Evolutionary conservation across 2,888 invertebrate genomes (phyloP), one percentile per base, ranked within the genome.

Genomic region (Apomyelois bistriatella): DNA sequence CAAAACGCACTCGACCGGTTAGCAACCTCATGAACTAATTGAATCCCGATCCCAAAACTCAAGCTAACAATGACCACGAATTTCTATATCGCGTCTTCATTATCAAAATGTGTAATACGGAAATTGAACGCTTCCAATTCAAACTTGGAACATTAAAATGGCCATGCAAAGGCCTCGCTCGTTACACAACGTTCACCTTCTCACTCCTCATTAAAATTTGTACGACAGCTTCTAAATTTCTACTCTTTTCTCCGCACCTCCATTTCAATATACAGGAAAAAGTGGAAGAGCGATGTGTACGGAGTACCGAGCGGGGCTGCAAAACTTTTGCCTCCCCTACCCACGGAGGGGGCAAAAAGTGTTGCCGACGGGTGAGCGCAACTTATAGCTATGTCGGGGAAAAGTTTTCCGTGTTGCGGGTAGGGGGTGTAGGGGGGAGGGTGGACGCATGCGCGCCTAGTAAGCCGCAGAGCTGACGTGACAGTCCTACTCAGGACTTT

Each of bases 381-480:
- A 78, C 74, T 80, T 89, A 85, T 90, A 89, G 84, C 84, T 90
- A 84, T 89, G 87, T 90, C 65, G 73, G 84, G 83, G 87, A 89
- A 90, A 90, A 90, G 89, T 90, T 90, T 90, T 89, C 86, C 90
- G 86, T 90, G 88, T 89, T 88, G 88, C 89, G 88, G 89, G 89
- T 67, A 69, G 84, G 71, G 78, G 77, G 70, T 55, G 56, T 68
- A 62, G 73, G 77, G 70, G 74, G 61, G 66, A 60, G 67, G 74
- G 74, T 61, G 66, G 72, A 62, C 89, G 89, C 89, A 84, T 87
- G 90, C 89, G 88, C 82, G 65, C n/a, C 48, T 8, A 22, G 37
- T 43, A 41, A 65, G 65, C 85, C 77, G 82, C 83, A 82, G 77
- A 76, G 79, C 81, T 75, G 82, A 78, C 82, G 79, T 76, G 76